A percentile compares a stretch with the other conserved stretches of the same genome.
These are phyloP conservation scores for Drosophila lini DNA, from an alignment of 1,140 invertebrate species.

Conservation along the genomic window DNA sequence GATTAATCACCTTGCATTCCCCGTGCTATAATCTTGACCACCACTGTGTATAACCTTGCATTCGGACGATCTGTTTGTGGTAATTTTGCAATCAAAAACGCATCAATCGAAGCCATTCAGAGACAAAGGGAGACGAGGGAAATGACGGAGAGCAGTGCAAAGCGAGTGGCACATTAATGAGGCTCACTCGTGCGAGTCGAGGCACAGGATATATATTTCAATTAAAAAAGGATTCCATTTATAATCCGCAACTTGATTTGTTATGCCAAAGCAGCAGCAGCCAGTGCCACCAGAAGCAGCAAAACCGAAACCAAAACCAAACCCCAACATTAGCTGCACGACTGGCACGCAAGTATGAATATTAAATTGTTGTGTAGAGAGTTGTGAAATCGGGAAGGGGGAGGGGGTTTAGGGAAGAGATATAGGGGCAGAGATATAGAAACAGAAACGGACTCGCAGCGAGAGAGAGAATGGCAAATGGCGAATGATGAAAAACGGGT, in stretches of 20 bases:
- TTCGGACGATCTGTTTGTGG: constrained; percentile 69
- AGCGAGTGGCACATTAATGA: constrained; percentile 65
- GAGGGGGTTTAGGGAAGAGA: constrained; percentile 5
- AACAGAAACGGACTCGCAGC: neutral
- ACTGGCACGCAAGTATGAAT: constrained; percentile 79
- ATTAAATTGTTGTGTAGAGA: constrained; percentile 77
- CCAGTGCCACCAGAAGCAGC: constrained; percentile 8
- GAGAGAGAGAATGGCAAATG: constrained; percentile 42
- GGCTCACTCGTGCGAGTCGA: constrained; percentile 41
- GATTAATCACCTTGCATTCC: neutral
- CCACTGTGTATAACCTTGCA: constrained; percentile 29
- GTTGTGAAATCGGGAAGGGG: constrained; percentile 60
- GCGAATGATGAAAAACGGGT: constrained; percentile 69
- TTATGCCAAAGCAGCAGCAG: constrained; percentile 58
- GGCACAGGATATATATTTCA: constrained; percentile 68
- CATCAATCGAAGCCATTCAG: constrained; percentile 66
- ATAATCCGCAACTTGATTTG: constrained; percentile 70
- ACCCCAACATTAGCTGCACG: constrained; percentile 69
- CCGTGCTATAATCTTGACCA: neutral
- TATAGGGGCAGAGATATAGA: neutral
- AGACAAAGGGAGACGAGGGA: constrained; percentile 11
- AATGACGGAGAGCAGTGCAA: neutral
- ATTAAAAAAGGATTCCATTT: constrained; percentile 82
- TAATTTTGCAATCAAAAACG: constrained; percentile 82
- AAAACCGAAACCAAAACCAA: constrained; percentile 41